Percentiles rank a stretch among this genome's conserved stretches.
Conservation (phyloP, 2,113 vertebrate genomes). For the Protobothrops mucrosquamatus region DNA sequence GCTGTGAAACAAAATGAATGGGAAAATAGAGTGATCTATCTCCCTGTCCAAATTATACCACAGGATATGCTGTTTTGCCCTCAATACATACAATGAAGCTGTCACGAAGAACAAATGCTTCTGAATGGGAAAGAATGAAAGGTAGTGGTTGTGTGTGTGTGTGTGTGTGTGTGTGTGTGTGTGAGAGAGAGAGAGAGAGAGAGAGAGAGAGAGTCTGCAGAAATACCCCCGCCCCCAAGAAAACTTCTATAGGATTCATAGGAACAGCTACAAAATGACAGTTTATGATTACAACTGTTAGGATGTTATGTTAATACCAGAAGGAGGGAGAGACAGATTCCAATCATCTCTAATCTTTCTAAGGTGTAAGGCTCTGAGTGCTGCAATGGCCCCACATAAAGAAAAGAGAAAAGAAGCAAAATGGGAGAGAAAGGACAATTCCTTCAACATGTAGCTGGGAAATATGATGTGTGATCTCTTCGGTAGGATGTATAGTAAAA, state of each 20-base stretch:
- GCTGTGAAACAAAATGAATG: conserved; percentile 26
- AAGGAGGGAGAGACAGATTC: neutral
- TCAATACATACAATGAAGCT: neutral
- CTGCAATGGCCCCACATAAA: neutral
- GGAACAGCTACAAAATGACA: neutral
- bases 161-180: too few species aligned
- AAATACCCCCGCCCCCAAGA: neutral
- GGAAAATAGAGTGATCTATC: neutral
- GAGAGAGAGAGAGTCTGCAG: neutral
- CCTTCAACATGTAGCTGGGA: neutral
- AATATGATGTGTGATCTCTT: neutral
- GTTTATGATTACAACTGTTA: neutral
- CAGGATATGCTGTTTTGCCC: neutral
- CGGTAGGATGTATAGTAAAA: neutral
- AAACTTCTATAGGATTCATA: neutral
- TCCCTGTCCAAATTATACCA: neutral
- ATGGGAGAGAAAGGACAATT: neutral
- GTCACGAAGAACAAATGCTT: neutral
- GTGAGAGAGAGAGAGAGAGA: neutral
- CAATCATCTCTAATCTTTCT: neutral
- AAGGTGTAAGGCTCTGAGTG: neutral
- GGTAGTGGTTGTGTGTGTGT: neutral
- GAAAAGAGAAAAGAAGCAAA: neutral
- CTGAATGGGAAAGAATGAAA: neutral
- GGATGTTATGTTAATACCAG: neutral